Percentiles rank a stretch among this genome's conserved stretches.
These are phyloP conservation scores for Scomber colias DNA, from an alignment of 2,113 vertebrate species.

Conservation along the genomic window DNA sequence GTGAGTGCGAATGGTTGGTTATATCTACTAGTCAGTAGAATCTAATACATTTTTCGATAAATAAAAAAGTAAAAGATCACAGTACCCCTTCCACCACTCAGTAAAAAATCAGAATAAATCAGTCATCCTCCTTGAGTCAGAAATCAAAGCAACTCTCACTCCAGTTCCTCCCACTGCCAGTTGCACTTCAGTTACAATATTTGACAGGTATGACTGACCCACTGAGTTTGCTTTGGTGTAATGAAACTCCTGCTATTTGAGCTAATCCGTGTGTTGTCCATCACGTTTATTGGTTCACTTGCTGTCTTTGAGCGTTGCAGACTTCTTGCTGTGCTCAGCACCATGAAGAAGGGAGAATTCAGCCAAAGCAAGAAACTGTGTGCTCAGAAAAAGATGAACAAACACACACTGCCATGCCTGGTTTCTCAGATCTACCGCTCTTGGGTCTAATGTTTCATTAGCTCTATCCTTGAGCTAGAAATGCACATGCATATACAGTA, in stretches of 20 bases:
- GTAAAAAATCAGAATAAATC: background rate
- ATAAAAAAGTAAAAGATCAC: background rate
- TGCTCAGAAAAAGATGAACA: conserved; percentile 50
- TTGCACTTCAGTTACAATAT: conserved; percentile 21
- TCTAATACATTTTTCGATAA: no score
- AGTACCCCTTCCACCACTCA: background rate
- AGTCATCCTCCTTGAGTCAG: background rate
- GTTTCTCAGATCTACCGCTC: conserved; percentile 18
- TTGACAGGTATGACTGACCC: conserved; percentile 16
- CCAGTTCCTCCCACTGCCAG: background rate
- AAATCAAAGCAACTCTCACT: conserved; percentile 23
- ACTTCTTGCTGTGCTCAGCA: conserved; percentile 25
- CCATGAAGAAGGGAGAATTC: conserved; percentile 8
- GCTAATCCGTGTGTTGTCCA: conserved; percentile 37
- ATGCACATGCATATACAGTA: conserved; percentile 2
- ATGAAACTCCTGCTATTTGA: conserved; percentile 35
- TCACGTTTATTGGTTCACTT: conserved; percentile 32
- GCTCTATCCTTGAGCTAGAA: conserved; percentile 35
- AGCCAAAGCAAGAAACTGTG: background rate
- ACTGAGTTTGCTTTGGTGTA: conserved; percentile 21
- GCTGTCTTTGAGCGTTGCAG: conserved; percentile 7
- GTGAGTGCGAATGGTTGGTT: no score
- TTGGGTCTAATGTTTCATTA: conserved; percentile 34
- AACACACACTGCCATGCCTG: conserved; percentile 16
- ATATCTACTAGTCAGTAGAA: no score